A percentile compares a stretch with the other conserved stretches of the same genome.
Evolutionary conservation across 2,888 invertebrate genomes (phyloP).

Genomic region (Teinopalpus imperialis): DNA sequence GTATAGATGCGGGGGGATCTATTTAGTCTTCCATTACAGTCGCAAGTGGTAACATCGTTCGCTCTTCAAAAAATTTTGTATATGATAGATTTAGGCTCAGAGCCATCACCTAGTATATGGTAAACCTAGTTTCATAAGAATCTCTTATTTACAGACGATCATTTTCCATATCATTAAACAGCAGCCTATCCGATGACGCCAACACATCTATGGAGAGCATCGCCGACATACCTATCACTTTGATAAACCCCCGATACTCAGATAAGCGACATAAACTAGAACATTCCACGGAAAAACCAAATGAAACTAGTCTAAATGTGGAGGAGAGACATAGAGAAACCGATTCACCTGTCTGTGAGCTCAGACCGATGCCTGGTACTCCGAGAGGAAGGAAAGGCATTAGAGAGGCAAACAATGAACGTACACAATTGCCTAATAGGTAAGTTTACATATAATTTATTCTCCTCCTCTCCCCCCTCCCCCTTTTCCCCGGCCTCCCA

Average conservation of each 20-base stretch:
- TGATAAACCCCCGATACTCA: conserved; percentile 62
- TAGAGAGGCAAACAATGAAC: conserved; percentile 42
- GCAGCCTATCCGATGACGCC: conserved; percentile 69
- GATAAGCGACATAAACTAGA: background rate
- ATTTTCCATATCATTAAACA: conserved; percentile 66
- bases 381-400: conserved; percentile 57
- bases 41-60: too few species aligned
- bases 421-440: conserved; percentile 51
- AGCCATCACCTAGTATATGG: too few species aligned
- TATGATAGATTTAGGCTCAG: too few species aligned
- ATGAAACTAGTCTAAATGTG: background rate
- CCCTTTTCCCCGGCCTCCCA: too few species aligned
- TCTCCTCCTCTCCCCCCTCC: too few species aligned
- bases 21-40: too few species aligned
- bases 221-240: conserved; percentile 67
- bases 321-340: background rate
- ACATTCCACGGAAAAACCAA: background rate
- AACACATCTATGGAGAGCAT: conserved; percentile 71
- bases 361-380: conserved; percentile 32
- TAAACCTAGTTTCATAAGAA: too few species aligned
- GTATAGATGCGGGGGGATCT: too few species aligned
- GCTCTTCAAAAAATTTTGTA: too few species aligned
- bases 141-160: conserved; percentile 60
- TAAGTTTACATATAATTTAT: conserved; percentile 33
- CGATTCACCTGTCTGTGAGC: conserved; percentile 10